Evolutionary conservation across 2,797 vertebrate genomes (phyloP).

Genomic region (Otus scops): DNA sequence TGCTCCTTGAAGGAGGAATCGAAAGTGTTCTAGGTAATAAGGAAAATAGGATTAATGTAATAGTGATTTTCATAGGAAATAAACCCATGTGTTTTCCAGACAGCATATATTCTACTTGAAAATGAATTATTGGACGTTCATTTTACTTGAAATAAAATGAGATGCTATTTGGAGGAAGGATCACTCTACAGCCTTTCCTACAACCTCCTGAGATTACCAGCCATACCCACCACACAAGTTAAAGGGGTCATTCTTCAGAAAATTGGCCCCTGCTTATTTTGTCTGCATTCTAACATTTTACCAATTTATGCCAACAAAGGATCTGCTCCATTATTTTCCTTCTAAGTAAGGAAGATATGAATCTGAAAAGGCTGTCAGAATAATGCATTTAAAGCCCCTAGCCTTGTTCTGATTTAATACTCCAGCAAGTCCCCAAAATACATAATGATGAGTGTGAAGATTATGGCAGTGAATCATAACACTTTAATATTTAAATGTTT

Average conservation of each 20-base stretch:
- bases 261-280: background rate
- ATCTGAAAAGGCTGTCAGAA: background rate
- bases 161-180: background rate
- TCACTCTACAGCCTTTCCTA: background rate
- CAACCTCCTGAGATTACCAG: background rate
- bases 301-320: background rate
- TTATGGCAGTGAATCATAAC: background rate
- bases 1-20: constrained; percentile 47
- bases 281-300: background rate
- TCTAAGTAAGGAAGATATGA: background rate
- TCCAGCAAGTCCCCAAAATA: background rate
- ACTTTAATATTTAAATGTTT: background rate
- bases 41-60: background rate
- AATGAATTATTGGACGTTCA: background rate
- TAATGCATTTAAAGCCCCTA: background rate
- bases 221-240: background rate
- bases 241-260: background rate
- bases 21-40: constrained; percentile 71
- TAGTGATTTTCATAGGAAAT: background rate
- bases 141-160: background rate
- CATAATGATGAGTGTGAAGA: background rate
- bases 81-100: background rate
- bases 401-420: background rate
- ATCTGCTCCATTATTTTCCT: background rate
- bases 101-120: background rate